Evolutionary conservation across 2,113 vertebrate genomes (phyloP).

Genomic region (Syngnathus typhle): DNA sequence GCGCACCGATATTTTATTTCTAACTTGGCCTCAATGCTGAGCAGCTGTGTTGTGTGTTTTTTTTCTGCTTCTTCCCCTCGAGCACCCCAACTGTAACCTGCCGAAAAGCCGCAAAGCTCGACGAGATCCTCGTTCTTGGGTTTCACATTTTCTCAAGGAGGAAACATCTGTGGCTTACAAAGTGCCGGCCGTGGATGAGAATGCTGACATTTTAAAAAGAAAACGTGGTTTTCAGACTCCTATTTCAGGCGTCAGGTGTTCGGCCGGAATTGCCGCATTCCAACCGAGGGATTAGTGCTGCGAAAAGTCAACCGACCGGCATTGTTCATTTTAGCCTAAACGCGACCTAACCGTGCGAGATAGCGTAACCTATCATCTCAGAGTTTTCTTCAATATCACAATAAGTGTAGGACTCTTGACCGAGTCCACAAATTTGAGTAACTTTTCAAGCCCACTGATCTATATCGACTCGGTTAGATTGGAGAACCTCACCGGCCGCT

Average conservation of each 20-base stretch:
- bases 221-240: not conserved
- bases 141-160: constrained; percentile 14
- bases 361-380: too few relatives aligned
- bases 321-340: not conserved
- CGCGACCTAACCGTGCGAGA: not conserved
- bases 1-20: constrained; percentile 40
- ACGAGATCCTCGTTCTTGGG: constrained; percentile 19
- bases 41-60: constrained; percentile 48
- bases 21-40: constrained; percentile 34
- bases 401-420: too few relatives aligned
- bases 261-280: constrained; percentile 51
- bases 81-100: constrained; percentile 33
- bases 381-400: too few relatives aligned
- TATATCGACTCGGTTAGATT: constrained; percentile 4
- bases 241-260: not conserved
- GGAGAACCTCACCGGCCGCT: not conserved
- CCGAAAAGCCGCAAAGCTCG: constrained; percentile 16
- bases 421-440: too few relatives aligned
- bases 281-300: constrained; percentile 5
- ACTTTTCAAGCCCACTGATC: not conserved
- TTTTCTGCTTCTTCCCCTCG: not conserved
- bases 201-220: constrained; percentile 6
- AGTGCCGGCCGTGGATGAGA: not conserved
- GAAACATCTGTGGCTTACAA: constrained; percentile 2
- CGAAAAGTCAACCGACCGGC: not conserved